Conservation (phyloP, 1,140 invertebrate species). For the Atta texana region DNA sequence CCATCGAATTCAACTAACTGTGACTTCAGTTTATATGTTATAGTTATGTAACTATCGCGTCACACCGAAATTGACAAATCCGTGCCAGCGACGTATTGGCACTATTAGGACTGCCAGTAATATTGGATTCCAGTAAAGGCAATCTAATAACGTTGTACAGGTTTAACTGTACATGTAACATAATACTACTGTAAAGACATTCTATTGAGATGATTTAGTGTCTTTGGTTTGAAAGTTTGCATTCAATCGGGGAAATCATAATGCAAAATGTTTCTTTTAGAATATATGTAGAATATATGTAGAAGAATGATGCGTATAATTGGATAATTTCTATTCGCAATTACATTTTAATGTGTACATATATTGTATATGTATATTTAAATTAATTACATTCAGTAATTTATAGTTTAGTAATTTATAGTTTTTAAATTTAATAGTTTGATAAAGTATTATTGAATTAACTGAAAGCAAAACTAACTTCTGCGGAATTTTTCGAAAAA, state of each 20-base stretch:
- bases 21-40: neutral
- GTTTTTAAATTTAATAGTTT: slow-evolving; percentile 6
- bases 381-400: slow-evolving; percentile 13
- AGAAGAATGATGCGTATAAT: neutral
- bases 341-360: neutral
- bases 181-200: slow-evolving; percentile 30
- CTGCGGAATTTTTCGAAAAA: neutral
- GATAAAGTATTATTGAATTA: slow-evolving; percentile 1
- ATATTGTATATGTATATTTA: neutral
- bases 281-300: neutral
- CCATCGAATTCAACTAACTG: neutral
- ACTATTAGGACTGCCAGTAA: slow-evolving; percentile 40
- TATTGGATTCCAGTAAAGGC: slow-evolving; percentile 51
- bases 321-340: neutral
- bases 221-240: neutral
- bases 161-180: slow-evolving; percentile 36
- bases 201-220: neutral
- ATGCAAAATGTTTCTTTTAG: neutral
- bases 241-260: neutral
- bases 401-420: slow-evolving; percentile 20
- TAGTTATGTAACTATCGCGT: slow-evolving; percentile 19
- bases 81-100: slow-evolving; percentile 40
- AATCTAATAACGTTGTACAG: slow-evolving; percentile 47
- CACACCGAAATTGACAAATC: slow-evolving; percentile 30
- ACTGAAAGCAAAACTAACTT: neutral